Evolutionary conservation across 2,797 vertebrate species (phyloP).

Genomic region (Oreortyx pictus): DNA sequence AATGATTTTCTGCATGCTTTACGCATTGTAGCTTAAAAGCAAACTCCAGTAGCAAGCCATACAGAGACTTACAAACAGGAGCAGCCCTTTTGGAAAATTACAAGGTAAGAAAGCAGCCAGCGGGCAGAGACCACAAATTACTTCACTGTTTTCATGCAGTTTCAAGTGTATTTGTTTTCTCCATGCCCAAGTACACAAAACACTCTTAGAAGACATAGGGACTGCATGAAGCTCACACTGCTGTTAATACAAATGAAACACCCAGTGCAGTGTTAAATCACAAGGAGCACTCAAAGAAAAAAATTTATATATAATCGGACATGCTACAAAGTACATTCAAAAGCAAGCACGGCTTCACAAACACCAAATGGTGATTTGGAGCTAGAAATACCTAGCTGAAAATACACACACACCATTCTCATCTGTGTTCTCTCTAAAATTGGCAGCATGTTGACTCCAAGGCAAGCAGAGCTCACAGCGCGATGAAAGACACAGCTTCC

Average conservation of each 20-base stretch:
- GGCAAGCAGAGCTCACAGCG: neutral
- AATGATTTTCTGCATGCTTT: neutral
- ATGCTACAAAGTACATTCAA: neutral
- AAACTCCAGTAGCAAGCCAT: neutral
- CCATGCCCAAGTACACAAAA: neutral
- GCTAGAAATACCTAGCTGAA: neutral
- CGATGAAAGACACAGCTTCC: neutral
- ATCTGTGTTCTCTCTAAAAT: neutral
- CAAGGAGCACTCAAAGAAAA: neutral
- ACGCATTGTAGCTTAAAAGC: neutral
- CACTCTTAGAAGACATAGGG: neutral
- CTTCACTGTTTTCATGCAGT: neutral
- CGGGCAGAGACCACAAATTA: neutral
- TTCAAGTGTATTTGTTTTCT: slow-evolving; percentile 19
- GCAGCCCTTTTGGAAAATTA: slow-evolving; percentile 14
- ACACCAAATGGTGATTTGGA: neutral
- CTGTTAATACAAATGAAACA: neutral
- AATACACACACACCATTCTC: neutral
- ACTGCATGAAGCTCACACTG: neutral
- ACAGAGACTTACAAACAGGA: neutral
- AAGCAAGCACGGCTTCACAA: neutral
- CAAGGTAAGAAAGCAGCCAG: neutral
- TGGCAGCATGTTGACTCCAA: neutral
- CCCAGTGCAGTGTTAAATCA: neutral
- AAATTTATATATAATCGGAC: neutral